These are phyloP conservation scores for Agrilus mali DNA, from an alignment of 2,888 invertebrate genomes.

Conservation along the genomic window DNA sequence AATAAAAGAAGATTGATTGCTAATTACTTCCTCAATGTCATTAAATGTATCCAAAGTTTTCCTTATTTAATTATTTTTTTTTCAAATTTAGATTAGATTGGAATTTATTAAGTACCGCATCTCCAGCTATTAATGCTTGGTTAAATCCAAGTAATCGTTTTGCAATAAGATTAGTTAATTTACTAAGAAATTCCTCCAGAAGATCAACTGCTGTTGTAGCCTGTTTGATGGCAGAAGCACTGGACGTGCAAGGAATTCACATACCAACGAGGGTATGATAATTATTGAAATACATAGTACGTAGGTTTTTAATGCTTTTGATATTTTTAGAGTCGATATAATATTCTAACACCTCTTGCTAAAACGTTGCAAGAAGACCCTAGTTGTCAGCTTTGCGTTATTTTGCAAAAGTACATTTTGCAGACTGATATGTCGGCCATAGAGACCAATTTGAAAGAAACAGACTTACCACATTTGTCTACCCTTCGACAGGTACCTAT, in stretches of 20 bases:
- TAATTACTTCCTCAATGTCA: too few relatives aligned
- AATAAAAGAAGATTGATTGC: too few relatives aligned
- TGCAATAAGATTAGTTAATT: conserved; percentile 68
- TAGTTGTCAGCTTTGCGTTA: conserved; percentile 84
- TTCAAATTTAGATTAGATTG: conserved; percentile 63
- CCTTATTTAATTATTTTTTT: too few relatives aligned
- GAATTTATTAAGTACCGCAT: conserved; percentile 91
- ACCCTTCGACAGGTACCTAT: conserved; percentile 77
- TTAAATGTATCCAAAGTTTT: neutral
- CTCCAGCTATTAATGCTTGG: conserved; percentile 96
- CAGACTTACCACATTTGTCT: conserved; percentile 76
- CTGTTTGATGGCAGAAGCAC: conserved; percentile 88
- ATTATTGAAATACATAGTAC: neutral
- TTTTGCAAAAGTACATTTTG: conserved; percentile 72
- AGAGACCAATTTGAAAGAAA: conserved; percentile 70
- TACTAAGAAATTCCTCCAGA: conserved; percentile 67
- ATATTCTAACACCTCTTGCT: conserved; percentile 74
- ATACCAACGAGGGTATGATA: conserved; percentile 58
- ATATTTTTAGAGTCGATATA: conserved; percentile 68
- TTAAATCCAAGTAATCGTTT: conserved; percentile 91
- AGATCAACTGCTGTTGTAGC: conserved; percentile 80
- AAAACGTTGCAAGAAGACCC: conserved; percentile 91
- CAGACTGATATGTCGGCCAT: conserved; percentile 64
- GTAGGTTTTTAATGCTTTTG: neutral
- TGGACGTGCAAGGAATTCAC: conserved; percentile 77